phyloP scores from a whole-genome alignment of 2,888 invertebrate genomes.

The Lochmaea crataegi region DNA sequence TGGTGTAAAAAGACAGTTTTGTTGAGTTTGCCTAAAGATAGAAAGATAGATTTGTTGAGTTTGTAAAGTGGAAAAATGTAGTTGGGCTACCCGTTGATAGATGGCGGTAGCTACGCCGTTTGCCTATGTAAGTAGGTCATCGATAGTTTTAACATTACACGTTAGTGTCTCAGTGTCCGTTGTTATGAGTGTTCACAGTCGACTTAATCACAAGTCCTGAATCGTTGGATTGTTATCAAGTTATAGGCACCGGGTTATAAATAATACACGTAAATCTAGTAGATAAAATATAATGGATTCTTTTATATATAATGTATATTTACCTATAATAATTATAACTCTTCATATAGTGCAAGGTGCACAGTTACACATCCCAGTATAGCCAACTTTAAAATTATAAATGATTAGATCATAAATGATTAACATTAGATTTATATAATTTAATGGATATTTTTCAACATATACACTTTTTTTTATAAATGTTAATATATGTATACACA shows the following conservation, averaged over 20 bases:
- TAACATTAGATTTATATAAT: slow-evolving; percentile 60
- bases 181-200: no score
- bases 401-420: slow-evolving; percentile 63
- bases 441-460: slow-evolving; percentile 58
- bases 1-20: no score
- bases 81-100: no score
- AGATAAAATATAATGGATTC: slow-evolving; percentile 45
- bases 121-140: no score
- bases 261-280: slow-evolving; percentile 37
- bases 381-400: slow-evolving; percentile 59
- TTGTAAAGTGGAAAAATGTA: no score
- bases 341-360: slow-evolving; percentile 42
- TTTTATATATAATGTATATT: slow-evolving; percentile 44
- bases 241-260: not conserved
- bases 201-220: no score
- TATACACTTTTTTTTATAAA: slow-evolving; percentile 54
- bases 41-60: no score
- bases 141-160: no score
- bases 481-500: slow-evolving; percentile 45
- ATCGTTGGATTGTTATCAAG: not conserved
- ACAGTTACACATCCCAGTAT: slow-evolving; percentile 49
- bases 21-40: no score
- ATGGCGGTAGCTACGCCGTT: no score
- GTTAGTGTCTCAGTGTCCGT: no score
- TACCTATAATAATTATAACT: slow-evolving; percentile 42